Percentiles rank a stretch among this genome's conserved stretches.
These are phyloP conservation scores for Anthopleura sola DNA, from an alignment of 64 coral and sea anemone species.

Conservation along the genomic window DNA sequence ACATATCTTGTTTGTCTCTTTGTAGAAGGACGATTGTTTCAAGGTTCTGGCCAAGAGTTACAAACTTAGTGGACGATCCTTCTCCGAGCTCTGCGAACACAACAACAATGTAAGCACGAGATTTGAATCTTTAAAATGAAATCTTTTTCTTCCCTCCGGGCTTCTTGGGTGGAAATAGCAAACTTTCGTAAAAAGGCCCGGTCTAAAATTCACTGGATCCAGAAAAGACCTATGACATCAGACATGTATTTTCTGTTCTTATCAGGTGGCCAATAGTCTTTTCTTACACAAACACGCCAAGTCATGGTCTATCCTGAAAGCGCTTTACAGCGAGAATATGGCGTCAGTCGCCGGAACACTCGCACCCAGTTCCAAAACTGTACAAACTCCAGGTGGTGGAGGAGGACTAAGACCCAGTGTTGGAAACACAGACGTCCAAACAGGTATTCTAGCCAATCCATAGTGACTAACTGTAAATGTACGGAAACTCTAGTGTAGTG, in stretches of 20 bases:
- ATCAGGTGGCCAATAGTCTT: slow-evolving; percentile 68
- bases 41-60: slow-evolving; percentile 78
- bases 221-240: neutral
- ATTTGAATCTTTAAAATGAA: neutral
- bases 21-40: slow-evolving; percentile 16
- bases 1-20: neutral
- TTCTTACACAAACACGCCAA: slow-evolving; percentile 85
- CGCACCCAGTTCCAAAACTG: slow-evolving; percentile 34
- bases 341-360: slow-evolving; percentile 41
- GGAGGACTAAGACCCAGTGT: slow-evolving; percentile 34
- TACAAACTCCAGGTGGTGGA: slow-evolving; percentile 18
- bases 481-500: neutral
- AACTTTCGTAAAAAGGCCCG: no score
- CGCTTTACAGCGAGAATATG: slow-evolving; percentile 61
- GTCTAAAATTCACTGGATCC: neutral
- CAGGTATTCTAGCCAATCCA: neutral
- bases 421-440: slow-evolving; percentile 28
- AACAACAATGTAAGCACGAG: slow-evolving; percentile 62
- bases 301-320: slow-evolving; percentile 87
- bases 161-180: no score
- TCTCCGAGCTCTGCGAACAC: slow-evolving; percentile 85
- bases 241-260: neutral
- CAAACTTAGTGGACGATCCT: slow-evolving; percentile 70
- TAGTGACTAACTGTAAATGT: no score
- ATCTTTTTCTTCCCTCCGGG: no score